Evolutionary conservation across 2,113 vertebrate genomes (phyloP).

Genomic region (Casuarius casuarius): DNA sequence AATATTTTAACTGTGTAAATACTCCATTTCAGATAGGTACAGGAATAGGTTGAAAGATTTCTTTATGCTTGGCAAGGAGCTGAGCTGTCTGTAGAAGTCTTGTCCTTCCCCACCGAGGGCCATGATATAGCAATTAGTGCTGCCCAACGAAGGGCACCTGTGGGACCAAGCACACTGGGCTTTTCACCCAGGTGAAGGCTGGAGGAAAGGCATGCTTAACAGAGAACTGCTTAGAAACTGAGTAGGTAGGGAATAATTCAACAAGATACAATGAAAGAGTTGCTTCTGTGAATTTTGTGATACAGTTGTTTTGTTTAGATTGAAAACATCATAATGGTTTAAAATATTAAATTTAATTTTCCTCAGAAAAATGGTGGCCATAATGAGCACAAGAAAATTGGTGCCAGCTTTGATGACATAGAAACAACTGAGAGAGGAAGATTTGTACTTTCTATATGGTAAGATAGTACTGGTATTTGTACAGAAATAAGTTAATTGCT

Average conservation of each 20-base stretch:
- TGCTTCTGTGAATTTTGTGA: fast-evolving
- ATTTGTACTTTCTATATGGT: background rate
- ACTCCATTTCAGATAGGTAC: background rate
- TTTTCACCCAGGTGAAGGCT: fast-evolving
- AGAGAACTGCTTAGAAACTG: background rate
- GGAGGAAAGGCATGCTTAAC: fast-evolving
- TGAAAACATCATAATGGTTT: background rate
- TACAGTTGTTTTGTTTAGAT: background rate
- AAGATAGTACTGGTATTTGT: background rate
- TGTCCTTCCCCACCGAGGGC: too few species aligned
- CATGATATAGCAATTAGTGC: too few species aligned
- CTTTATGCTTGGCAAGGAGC: background rate
- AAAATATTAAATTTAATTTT: background rate
- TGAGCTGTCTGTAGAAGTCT: background rate
- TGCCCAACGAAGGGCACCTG: background rate
- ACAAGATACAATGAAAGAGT: background rate
- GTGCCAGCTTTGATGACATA: background rate
- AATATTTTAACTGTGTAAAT: background rate
- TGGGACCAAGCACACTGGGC: background rate
- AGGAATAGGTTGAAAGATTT: background rate
- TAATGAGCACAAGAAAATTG: background rate
- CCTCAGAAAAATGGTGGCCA: fast-evolving
- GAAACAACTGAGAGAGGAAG: background rate
- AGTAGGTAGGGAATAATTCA: background rate
- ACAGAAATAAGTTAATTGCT: background rate